Evolutionary conservation across 2,797 vertebrate genomes (phyloP), one percentile per base, ranked within the genome.

Genomic region (Tokudaia muenninki): DNA sequence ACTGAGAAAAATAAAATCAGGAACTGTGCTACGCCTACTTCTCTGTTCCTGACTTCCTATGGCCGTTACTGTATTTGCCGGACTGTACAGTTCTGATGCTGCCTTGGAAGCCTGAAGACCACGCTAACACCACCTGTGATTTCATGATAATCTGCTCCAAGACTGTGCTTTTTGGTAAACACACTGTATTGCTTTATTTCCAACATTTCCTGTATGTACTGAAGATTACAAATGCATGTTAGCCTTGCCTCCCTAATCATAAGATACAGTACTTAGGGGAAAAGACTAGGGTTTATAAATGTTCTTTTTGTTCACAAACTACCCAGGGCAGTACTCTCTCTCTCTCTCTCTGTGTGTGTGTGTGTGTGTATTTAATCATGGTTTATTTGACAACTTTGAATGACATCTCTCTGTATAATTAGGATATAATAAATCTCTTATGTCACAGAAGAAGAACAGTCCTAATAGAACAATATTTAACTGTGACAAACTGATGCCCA

Each of bases 261-360:
- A 47, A 87, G 21, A 21, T 80, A 78, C 61, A 83, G 70, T 80
- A 50, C 21, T 94, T 95, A 91, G 88, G 52, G 47, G 78, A 63
- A 97, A 94, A 88, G 22, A 88, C 3, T 52, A 87, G 5, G 8
- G 17, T 9, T 80, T 91, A 37, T 72, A 52, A 44, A n/a, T 63
- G 81, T 94, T 82, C 94, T 63, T 63, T 78, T 26, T 89, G 59
- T 77, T 89, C 61, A 87, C 52, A 91, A 80, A 89, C 34, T n/a
- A 70, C 24, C 4, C 50, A 8, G 57, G 1, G 47, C 12, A 77
- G 34, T 31, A 50, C 7, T 75, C 47, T 50, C 4, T 50, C 4
- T n/a, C 11, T 80, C 2, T 22, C 19, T 31, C 13, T 31, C 6
- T 17, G 29, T 6, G 26, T 31, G 29, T 61, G 6, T 11, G 77